Conservation (phyloP, 1,140 invertebrate species). For the Zeugodacus cucurbitae region DNA sequence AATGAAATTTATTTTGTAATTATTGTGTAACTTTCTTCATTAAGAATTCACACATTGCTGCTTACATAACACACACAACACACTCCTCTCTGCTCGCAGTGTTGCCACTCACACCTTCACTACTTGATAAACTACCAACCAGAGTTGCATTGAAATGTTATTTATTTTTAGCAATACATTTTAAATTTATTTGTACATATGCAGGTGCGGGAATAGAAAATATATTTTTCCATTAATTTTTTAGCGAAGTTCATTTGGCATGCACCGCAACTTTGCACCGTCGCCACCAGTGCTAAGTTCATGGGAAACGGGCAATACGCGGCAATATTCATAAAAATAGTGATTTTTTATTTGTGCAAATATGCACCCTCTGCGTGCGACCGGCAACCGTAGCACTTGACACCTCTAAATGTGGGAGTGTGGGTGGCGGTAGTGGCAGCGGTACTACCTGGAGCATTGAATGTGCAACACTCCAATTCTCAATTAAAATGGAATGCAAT, state of each 20-base stretch:
- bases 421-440: background rate
- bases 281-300: background rate
- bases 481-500: constrained; percentile 28
- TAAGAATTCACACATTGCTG: background rate
- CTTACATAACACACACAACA: background rate
- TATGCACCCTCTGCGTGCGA: background rate
- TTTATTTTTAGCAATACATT: background rate
- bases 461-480: background rate
- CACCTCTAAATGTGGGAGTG: background rate
- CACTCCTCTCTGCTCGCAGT: background rate
- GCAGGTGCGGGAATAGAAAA: background rate
- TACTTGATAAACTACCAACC: too few species aligned
- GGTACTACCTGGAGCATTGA: background rate
- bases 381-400: background rate
- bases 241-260: background rate
- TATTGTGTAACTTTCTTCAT: background rate
- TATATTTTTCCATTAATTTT: constrained; percentile 7
- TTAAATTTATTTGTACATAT: background rate
- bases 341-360: background rate
- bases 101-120: background rate
- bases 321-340: background rate
- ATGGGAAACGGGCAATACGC: background rate
- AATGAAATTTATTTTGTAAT: background rate
- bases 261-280: background rate
- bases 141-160: background rate